Conservation (phyloP, 2,113 vertebrate genomes). For the Phodopus roborovskii region DNA sequence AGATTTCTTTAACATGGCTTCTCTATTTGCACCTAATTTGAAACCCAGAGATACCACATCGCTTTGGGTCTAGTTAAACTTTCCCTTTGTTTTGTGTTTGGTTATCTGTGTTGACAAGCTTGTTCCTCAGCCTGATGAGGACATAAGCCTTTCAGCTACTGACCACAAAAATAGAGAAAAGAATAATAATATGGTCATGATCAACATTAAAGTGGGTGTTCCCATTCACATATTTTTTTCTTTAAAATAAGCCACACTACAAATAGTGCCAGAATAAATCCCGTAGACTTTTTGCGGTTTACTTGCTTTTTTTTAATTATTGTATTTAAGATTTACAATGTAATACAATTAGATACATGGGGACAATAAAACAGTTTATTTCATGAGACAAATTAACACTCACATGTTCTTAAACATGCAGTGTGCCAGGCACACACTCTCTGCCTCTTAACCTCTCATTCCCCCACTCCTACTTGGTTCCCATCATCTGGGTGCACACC, state of each 20-base stretch:
- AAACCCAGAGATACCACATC: not conserved
- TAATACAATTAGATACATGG: not conserved
- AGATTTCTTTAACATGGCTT: not conserved
- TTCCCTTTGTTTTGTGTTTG: not conserved
- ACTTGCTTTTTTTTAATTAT: not conserved
- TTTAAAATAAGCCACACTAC: not conserved
- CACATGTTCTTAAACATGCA: not conserved
- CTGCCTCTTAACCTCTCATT: not conserved
- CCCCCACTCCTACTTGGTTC: not conserved
- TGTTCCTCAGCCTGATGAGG: not conserved
- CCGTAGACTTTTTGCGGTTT: not conserved
- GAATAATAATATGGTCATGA: not conserved
- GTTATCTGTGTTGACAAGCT: not conserved
- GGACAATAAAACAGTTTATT: not conserved
- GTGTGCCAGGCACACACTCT: not conserved
- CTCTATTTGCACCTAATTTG: not conserved
- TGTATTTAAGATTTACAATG: not conserved
- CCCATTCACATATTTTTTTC: not conserved
- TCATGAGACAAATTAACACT: not conserved
- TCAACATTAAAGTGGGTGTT: not conserved
- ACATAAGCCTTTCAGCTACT: not conserved
- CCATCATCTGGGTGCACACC: not conserved
- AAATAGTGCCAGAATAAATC: not conserved
- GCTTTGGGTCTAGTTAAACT: not conserved
- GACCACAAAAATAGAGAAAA: not conserved